Conservation (phyloP, 2,113 vertebrate species). For the Erythrocercus mccallii region DNA sequence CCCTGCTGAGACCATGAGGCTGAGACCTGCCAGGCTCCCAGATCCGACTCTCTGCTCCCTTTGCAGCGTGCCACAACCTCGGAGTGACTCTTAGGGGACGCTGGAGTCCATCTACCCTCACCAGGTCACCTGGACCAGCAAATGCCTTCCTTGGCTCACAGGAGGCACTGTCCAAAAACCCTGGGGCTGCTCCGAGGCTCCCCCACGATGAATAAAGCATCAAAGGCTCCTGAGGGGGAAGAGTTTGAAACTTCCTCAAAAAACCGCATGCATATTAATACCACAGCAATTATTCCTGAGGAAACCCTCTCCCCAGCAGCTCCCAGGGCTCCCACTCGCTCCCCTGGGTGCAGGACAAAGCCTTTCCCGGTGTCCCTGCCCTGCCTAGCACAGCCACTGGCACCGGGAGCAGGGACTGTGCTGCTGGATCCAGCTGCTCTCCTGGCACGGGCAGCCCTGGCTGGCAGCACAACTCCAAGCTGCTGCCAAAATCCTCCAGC, state of each 20-base stretch:
- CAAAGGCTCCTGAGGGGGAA: slow-evolving; percentile 15
- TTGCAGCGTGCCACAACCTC: fast-evolving
- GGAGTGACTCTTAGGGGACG: fast-evolving
- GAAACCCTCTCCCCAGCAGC: neutral
- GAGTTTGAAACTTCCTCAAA: neutral
- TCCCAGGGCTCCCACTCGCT: neutral
- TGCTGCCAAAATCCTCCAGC: neutral
- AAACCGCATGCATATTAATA: neutral
- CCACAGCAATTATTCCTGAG: neutral
- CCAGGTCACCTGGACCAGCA: neutral
- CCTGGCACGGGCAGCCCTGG: neutral
- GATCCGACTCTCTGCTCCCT: neutral
- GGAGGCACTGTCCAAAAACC: neutral
- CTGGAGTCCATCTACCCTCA: neutral
- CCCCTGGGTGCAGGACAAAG: neutral
- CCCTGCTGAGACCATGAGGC: fast-evolving
- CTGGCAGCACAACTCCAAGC: neutral
- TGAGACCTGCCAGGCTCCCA: neutral
- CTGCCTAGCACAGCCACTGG: neutral
- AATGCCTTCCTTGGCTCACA: neutral
- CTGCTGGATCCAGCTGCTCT: neutral
- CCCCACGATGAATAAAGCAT: slow-evolving; percentile 27
- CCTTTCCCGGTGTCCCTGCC: neutral
- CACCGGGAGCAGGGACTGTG: fast-evolving
- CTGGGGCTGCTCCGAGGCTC: neutral